Evolutionary conservation across 2,888 invertebrate genomes (phyloP), one percentile per base, ranked within the genome.

Genomic region (Drosophila quasianomalipes): DNA sequence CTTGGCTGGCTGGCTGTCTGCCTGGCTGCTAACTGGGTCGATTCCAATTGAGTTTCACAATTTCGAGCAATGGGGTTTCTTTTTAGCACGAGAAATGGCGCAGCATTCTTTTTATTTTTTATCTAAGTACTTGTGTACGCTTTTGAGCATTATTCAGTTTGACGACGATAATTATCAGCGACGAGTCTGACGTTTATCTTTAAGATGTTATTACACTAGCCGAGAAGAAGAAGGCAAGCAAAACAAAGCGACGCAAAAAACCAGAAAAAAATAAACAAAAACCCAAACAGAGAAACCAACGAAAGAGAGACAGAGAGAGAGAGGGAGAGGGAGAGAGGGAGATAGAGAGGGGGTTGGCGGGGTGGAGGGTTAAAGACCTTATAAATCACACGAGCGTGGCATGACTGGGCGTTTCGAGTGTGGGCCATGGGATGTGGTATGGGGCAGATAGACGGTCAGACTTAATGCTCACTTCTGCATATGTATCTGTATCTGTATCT

Each of bases 341-440:
- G 69, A 65, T 52, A 68, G 57, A 37, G 59, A n/a, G 61, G 35
- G 47, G 22, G 0, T 47, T 26, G 70, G 63, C 51, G 74, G 67
- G 73, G 62, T 57, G 74, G 69, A 14, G 82, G 80, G 90, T 79
- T 85, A 89, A 85, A 90, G 89, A 87, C 87, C 87, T 90, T 87
- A 90, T 85, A 87, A 90, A 87, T 87, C 90, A 87, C 90, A 87
- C 84, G 87, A 88, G 87, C 89, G 90, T 85, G 76, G 90, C 86
- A 90, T 90, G 90, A 87, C 87, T 90, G 77, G 84, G 78, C 80
- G 80, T 77, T 83, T 83, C 80, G 76, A 72, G 74, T 74, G 61
- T 54, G 59, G 59, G 70, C 81, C 81, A 81, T 62, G 53, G 53
- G 30, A 68, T 59, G 60, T 54, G 28, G 57, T 30, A 30, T 35